These are phyloP conservation scores for Coendou prehensilis DNA, from an alignment of 2,797 vertebrate genomes.

Conservation along the genomic window DNA sequence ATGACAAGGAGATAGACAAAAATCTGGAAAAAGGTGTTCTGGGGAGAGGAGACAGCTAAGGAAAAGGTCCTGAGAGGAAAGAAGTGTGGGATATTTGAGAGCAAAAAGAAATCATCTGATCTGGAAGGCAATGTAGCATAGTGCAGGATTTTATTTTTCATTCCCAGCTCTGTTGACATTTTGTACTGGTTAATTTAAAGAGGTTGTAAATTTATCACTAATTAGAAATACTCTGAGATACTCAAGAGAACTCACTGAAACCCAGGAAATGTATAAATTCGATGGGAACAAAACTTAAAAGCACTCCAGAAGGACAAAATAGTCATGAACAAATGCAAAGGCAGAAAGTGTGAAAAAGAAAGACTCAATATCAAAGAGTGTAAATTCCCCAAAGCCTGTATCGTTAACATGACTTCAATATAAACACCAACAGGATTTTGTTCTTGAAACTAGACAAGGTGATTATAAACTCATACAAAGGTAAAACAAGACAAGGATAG, in stretches of 20 bases:
- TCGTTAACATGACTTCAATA: background rate
- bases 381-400: background rate
- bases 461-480: conserved; percentile 10
- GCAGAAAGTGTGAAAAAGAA: background rate
- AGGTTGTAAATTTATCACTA: background rate
- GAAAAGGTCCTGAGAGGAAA: background rate
- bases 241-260: background rate
- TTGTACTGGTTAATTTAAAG: conserved; percentile 42
- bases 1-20: background rate
- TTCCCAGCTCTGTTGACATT: background rate
- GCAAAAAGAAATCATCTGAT: background rate
- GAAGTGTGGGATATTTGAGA: background rate
- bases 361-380: background rate
- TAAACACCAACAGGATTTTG: background rate
- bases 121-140: background rate
- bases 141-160: background rate
- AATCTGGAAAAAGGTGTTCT: background rate
- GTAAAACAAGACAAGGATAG: background rate
- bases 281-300: background rate
- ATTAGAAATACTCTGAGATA: background rate
- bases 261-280: background rate
- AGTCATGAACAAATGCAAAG: conserved; percentile 14
- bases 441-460: background rate
- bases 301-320: background rate
- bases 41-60: background rate